Evolutionary conservation across 1,140 invertebrate genomes (phyloP).

Genomic region (Pachypsylla venusta): DNA sequence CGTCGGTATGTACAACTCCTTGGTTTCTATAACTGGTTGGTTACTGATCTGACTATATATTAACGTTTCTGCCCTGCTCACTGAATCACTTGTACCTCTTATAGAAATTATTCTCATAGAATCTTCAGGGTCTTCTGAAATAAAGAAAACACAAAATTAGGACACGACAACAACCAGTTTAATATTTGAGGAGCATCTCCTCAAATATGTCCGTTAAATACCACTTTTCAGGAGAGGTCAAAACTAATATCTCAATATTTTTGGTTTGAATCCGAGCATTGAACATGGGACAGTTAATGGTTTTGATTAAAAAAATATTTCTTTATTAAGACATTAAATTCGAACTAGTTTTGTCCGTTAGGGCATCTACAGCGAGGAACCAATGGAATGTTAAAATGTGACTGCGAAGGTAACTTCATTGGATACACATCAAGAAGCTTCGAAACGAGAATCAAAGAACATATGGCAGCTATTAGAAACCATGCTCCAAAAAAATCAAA

Average conservation of each 20-base stretch:
- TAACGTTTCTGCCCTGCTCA: slow-evolving; percentile 47
- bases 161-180: neutral
- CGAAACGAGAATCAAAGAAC: no score
- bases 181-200: neutral
- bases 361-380: no score
- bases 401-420: no score
- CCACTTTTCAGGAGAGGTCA: neutral
- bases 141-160: neutral
- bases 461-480: no score
- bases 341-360: no score
- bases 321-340: no score
- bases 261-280: neutral
- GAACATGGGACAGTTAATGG: no score
- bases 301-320: no score
- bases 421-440: no score
- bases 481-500: no score
- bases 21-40: slow-evolving; percentile 43
- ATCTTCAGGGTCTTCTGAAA: slow-evolving; percentile 31
- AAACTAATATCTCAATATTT: neutral
- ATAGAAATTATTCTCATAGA: slow-evolving; percentile 43
- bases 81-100: slow-evolving; percentile 39
- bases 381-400: no score
- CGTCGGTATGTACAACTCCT: slow-evolving; percentile 44
- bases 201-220: neutral
- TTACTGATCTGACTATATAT: slow-evolving; percentile 51